Conservation (phyloP, 2,797 vertebrate genomes). For the Eulemur rubriventer region DNA sequence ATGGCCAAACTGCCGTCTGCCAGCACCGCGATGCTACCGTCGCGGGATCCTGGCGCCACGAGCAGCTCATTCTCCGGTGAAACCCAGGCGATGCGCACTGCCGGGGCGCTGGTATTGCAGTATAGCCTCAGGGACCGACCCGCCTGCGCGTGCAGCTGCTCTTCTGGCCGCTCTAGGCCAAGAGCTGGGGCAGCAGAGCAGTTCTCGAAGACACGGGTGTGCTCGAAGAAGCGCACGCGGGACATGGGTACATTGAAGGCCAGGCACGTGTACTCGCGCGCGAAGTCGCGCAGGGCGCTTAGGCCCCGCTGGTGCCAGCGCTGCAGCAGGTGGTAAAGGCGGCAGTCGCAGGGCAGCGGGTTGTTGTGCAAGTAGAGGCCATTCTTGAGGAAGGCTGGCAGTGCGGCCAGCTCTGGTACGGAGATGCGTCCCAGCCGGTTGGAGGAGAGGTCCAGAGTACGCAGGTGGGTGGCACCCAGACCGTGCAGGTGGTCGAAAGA, state of each 20-base stretch:
- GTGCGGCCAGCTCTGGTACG: constrained; percentile 83
- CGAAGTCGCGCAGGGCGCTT: constrained; percentile 89
- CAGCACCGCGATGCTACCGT: constrained; percentile 87
- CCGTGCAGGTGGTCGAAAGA: constrained; percentile 91
- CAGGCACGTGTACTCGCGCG: constrained; percentile 89
- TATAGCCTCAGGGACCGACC: constrained; percentile 86
- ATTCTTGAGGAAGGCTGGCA: constrained; percentile 88
- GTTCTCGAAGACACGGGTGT: constrained; percentile 89
- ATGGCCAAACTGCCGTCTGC: constrained; percentile 93
- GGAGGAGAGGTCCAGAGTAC: constrained; percentile 93
- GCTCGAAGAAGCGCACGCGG: constrained; percentile 89
- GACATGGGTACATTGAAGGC: constrained; percentile 86
- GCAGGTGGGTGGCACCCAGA: constrained; percentile 86
- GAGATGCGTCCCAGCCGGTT: constrained; percentile 91
- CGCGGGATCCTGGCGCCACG: constrained; percentile 87
- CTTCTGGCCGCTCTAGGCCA: constrained; percentile 73
- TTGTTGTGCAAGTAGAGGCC: constrained; percentile 97
- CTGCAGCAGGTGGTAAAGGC: constrained; percentile 89
- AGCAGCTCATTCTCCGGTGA: constrained; percentile 90
- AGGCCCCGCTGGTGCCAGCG: constrained; percentile 90
- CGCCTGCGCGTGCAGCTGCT: constrained; percentile 78
- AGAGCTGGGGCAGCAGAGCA: constrained; percentile 83
- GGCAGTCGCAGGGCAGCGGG: constrained; percentile 92
- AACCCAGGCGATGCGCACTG: constrained; percentile 91
- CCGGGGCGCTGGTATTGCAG: constrained; percentile 85